These are phyloP conservation scores for Philypnodon macrostomus DNA, from an alignment of 2,797 vertebrate species.

Conservation along the genomic window DNA sequence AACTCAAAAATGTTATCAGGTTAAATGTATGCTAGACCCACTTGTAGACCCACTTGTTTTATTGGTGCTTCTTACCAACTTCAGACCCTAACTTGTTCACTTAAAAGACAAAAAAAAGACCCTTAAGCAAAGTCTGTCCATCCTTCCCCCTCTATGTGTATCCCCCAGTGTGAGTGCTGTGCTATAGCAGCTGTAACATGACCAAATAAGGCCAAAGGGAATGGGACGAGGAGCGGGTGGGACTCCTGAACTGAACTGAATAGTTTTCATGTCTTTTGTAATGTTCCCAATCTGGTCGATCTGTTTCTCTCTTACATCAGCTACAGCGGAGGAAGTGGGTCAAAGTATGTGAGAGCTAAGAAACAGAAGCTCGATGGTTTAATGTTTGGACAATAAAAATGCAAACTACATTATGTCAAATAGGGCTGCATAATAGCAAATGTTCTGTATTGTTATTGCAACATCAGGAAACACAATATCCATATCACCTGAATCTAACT, in stretches of 20 bases:
- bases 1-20: too few relatives aligned
- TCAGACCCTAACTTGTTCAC: conserved; percentile 37
- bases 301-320: conserved; percentile 18
- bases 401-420: too few relatives aligned
- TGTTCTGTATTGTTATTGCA: too few relatives aligned
- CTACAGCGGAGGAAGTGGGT: conserved; percentile 40
- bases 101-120: conserved; percentile 41
- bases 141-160: conserved; percentile 48
- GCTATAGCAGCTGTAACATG: conserved; percentile 63
- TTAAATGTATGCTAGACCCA: too few relatives aligned
- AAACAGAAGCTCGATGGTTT: not conserved
- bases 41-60: not conserved
- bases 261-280: conserved; percentile 38
- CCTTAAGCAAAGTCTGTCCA: conserved; percentile 57
- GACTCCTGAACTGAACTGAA: conserved; percentile 46
- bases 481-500: too few relatives aligned
- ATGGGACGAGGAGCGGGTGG: conserved; percentile 55
- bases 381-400: too few relatives aligned
- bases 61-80: conserved; percentile 48
- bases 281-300: conserved; percentile 32
- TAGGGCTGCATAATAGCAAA: too few relatives aligned
- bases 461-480: too few relatives aligned
- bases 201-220: conserved; percentile 92
- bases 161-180: conserved; percentile 19
- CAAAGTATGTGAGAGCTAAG: conserved; percentile 40